Base-by-base conservation (phyloP, 2,888 invertebrate species). In the Saturnia pavonia region DNA sequence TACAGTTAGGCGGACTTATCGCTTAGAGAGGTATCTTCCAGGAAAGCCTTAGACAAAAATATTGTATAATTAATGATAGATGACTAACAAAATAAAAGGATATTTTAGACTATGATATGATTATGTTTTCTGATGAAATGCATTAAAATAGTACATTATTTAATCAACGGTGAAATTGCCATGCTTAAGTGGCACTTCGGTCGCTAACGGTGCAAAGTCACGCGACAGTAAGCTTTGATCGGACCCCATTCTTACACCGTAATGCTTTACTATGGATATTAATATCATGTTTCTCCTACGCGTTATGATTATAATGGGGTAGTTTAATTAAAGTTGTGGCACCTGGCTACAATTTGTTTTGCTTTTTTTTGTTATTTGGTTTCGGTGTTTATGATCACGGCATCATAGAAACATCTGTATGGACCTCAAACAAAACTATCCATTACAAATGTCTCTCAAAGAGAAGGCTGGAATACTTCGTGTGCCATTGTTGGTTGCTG, bases 141-240 rank as follows among this genome's bases (percentile, higher is more conserved):
- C 34, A 69, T 65, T 65, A 48, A 63, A 69, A 69, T 51, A 70
- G 66, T 43, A 54, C n/a, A 22, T 27, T 67, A 70, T 70, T 67
- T 70, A 70, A 70, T 70, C 70, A 54, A 25, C 19, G n/a, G 66
- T 67, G 42, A 25, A 67, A 67, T 70, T 66, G 72, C 70, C 63
- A 51, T 68, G 73, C 70, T 70, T 72, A 72, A 74, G 72, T 71
- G 72, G 70, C 69, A 69, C 67, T 69, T 70, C 68, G 25, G 40
- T n/a, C 16, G n/a, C 57, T 74, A 74, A 74, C 73, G 74, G 73
- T 14, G 48, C 51, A 45, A 14, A 25, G 63, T 54, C 74, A 74
- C 74, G 74, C 74, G 45, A 74, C 48, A 69, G 54, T 68, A 22
- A 71, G 69, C 68, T 70, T 72, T 70, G 65, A 68, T 68, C 69